Evolutionary conservation across 2,113 vertebrate species (phyloP).

Genomic region (Motacilla alba): DNA sequence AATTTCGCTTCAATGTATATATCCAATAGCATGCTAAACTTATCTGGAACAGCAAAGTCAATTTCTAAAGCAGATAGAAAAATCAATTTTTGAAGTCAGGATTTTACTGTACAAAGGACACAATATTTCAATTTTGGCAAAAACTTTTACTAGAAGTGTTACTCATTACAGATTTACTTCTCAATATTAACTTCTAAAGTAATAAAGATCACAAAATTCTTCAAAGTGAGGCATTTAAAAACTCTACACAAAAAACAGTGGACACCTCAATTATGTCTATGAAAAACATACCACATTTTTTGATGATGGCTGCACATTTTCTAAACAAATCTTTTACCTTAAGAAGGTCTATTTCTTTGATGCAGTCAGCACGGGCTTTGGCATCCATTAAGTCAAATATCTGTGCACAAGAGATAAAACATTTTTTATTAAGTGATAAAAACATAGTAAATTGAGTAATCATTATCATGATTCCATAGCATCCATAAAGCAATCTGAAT

Average conservation of each 20-base stretch:
- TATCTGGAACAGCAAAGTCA: background rate
- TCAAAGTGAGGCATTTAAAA: background rate
- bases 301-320: background rate
- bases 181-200: background rate
- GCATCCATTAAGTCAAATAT: slow-evolving; percentile 99
- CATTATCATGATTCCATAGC: background rate
- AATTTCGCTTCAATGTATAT: background rate
- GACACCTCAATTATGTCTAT: background rate
- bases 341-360: slow-evolving; percentile 99
- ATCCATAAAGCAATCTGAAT: background rate
- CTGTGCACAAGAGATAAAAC: slow-evolving; percentile 74
- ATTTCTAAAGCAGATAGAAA: background rate
- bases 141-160: background rate
- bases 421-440: slow-evolving; percentile 1
- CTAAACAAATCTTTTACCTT: slow-evolving; percentile 84
- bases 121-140: background rate
- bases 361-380: slow-evolving; percentile 99
- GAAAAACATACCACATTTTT: background rate
- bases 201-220: background rate
- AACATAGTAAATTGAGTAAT: background rate
- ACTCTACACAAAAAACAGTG: background rate
- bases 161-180: background rate
- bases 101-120: background rate
- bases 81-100: background rate
- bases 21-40: background rate